A percentile compares a stretch with the other conserved stretches of the same genome.
Evolutionary conservation across 2,888 invertebrate genomes (phyloP).

Genomic region (Eilema sororculum): DNA sequence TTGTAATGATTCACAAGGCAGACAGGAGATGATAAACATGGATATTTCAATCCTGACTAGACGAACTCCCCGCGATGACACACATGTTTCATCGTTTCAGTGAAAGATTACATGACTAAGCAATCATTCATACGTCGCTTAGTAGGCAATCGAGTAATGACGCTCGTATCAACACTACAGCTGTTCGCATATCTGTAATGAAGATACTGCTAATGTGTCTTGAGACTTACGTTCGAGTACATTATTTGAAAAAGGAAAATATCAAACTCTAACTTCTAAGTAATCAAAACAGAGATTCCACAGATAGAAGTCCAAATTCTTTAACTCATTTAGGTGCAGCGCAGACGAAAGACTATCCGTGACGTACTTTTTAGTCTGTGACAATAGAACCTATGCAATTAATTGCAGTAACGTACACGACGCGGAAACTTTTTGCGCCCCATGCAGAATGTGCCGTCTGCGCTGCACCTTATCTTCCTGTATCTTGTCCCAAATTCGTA

Average conservation of each 20-base stretch:
- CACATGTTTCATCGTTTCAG: conserved; percentile 75
- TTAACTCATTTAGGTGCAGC: no score
- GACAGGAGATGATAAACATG: conserved; percentile 47
- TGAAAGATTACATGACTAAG: conserved; percentile 72
- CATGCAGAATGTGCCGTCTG: no score
- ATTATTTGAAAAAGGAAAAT: background rate
- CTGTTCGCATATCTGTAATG: conserved; percentile 25
- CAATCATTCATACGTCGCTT: conserved; percentile 64
- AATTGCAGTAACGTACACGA: no score
- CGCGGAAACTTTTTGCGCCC: no score
- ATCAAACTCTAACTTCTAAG: background rate
- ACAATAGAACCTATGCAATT: no score
- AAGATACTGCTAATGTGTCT: background rate
- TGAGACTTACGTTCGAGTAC: background rate
- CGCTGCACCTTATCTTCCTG: no score
- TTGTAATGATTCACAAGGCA: conserved; percentile 44
- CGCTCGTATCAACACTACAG: conserved; percentile 17
- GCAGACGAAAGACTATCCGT: no score
- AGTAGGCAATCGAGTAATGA: conserved; percentile 50
- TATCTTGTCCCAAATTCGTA: no score
- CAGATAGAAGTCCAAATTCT: no score
- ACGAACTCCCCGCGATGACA: conserved; percentile 56
- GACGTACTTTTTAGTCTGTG: no score
- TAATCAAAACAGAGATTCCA: no score
- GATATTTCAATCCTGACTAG: conserved; percentile 54